A percentile compares a stretch with the other conserved stretches of the same genome.
These are phyloP conservation scores for Eudemis profundana DNA, from an alignment of 2,888 invertebrate genomes.

Conservation along the genomic window DNA sequence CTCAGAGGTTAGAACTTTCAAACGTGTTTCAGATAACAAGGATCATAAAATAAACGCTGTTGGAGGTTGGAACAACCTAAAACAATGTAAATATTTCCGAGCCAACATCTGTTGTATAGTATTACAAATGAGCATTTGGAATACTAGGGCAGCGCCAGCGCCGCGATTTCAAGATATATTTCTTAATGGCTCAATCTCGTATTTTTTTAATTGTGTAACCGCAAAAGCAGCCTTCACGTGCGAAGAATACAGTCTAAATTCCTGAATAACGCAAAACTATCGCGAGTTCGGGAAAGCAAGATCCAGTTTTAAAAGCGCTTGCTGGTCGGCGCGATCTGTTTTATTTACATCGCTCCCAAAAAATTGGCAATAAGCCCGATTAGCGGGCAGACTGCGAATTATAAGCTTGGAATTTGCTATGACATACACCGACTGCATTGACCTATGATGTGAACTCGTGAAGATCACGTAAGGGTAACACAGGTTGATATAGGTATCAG, in stretches of 20 bases:
- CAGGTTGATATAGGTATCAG: background rate
- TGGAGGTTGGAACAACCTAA: constrained; percentile 12
- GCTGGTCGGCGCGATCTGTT: constrained; percentile 57
- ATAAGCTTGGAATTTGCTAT: constrained; percentile 51
- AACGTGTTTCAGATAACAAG: background rate
- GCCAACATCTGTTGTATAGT: constrained; percentile 37
- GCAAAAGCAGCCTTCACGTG: background rate
- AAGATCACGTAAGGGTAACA: background rate
- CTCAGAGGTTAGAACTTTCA: background rate
- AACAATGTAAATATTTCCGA: constrained; percentile 30
- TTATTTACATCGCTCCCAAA: constrained; percentile 75
- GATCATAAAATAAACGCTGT: constrained; percentile 1
- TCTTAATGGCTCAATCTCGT: background rate
- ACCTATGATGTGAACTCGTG: background rate
- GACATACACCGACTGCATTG: background rate
- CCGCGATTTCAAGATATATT: constrained; percentile 31
- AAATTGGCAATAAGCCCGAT: constrained; percentile 76
- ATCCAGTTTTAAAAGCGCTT: constrained; percentile 62
- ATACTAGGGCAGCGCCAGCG: constrained; percentile 41
- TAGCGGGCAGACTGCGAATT: constrained; percentile 34
- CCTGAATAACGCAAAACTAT: background rate
- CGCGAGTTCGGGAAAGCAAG: constrained; percentile 1
- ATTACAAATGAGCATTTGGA: constrained; percentile 46
- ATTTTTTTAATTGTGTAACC: background rate
- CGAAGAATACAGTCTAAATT: background rate